phyloP scores from a whole-genome alignment of 2,888 invertebrate species.

The Mesochorus sp. region DNA sequence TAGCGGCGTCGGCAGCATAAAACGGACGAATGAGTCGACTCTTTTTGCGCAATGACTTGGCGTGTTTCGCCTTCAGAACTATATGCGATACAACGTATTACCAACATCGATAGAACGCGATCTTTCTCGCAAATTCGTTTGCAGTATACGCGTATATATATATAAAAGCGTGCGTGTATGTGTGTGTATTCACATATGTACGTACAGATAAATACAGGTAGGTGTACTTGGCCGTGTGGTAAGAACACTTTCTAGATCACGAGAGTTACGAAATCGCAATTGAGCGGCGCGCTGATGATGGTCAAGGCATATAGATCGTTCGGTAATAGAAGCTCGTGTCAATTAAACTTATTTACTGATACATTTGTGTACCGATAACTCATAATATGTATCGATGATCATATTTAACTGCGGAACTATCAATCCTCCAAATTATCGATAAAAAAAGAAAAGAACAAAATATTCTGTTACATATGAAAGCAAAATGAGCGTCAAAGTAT shows the following conservation, averaged over 20 bases:
- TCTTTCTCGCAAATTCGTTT: constrained; percentile 47
- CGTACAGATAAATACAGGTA: constrained; percentile 21
- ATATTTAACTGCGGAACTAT: too few relatives aligned
- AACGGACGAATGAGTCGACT: constrained; percentile 79
- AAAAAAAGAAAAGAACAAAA: too few relatives aligned
- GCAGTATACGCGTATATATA: not conserved
- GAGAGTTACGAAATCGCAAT: constrained; percentile 60
- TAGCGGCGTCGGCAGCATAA: constrained; percentile 59
- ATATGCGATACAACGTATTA: constrained; percentile 27
- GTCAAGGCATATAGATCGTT: constrained; percentile 62
- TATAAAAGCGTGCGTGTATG: too few relatives aligned
- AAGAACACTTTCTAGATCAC: constrained; percentile 76
- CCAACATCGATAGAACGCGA: constrained; percentile 30
- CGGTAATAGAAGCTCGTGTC: not conserved
- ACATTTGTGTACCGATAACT: constrained; percentile 62
- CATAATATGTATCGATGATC: constrained; percentile 68
- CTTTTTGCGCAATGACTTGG: constrained; percentile 80
- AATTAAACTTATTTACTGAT: constrained; percentile 5
- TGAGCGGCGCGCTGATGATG: constrained; percentile 49
- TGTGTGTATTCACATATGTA: too few relatives aligned
- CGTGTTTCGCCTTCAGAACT: constrained; percentile 73
- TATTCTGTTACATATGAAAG: too few relatives aligned
- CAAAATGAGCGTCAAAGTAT: too few relatives aligned
- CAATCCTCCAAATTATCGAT: too few relatives aligned
- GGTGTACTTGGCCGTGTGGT: constrained; percentile 77